Percentiles rank a stretch among this genome's conserved stretches.
Conservation (phyloP, 2,797 vertebrate genomes). For the Clarias pachynema region DNA sequence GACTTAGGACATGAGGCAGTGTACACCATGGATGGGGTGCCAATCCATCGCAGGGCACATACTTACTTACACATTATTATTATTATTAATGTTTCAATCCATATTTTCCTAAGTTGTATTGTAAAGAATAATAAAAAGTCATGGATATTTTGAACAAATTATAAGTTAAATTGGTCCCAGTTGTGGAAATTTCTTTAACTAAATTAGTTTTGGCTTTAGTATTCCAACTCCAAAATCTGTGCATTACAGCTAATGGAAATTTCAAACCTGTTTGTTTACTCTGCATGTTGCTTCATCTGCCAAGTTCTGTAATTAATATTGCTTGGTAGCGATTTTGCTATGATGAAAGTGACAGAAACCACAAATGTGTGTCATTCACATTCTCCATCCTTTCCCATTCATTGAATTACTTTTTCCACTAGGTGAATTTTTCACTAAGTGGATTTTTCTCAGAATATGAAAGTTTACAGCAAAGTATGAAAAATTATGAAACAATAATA, state of each 20-base stretch:
- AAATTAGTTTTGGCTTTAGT: background rate
- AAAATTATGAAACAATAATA: background rate
- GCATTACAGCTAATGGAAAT: background rate
- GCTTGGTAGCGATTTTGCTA: background rate
- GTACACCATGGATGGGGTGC: no score
- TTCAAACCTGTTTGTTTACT: background rate
- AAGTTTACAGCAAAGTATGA: background rate
- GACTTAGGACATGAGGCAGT: no score
- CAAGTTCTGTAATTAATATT: constrained; percentile 5
- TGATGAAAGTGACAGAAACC: background rate
- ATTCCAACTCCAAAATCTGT: background rate
- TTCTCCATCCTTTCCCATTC: background rate
- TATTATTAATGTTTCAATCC: background rate
- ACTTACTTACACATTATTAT: no score
- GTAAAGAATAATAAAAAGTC: background rate
- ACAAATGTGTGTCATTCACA: background rate
- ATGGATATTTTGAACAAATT: background rate
- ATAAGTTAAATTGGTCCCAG: background rate
- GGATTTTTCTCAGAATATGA: background rate
- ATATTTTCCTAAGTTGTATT: background rate
- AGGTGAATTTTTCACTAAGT: background rate
- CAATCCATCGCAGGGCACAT: no score
- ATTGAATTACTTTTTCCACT: background rate
- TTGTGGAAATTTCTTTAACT: no score
- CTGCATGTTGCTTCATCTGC: background rate